These are phyloP conservation scores for Empis livida DNA, from an alignment of 2,888 invertebrate genomes.

Conservation along the genomic window DNA sequence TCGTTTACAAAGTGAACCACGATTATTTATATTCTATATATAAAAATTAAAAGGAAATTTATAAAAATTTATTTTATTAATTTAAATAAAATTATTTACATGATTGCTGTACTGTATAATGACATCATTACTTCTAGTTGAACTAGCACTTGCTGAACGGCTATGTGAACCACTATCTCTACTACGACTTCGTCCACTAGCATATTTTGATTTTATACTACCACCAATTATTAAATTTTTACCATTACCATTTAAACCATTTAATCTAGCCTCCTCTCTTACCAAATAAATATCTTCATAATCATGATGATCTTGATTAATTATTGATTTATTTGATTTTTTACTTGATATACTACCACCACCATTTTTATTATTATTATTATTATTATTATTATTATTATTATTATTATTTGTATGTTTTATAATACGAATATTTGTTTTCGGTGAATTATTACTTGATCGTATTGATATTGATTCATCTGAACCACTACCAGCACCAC, in stretches of 20 bases:
- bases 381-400: slow-evolving; percentile 13
- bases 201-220: slow-evolving; percentile 24
- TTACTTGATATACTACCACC: not conserved
- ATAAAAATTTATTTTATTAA: not conserved
- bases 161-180: slow-evolving; percentile 64
- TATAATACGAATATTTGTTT: slow-evolving; percentile 21
- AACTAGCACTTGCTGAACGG: slow-evolving; percentile 50
- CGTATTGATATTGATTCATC: slow-evolving; percentile 49
- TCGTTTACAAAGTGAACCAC: slow-evolving; percentile 26
- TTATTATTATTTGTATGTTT: slow-evolving; percentile 15
- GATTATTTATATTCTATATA: slow-evolving; percentile 31
- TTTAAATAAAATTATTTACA: slow-evolving; percentile 18
- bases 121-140: slow-evolving; percentile 36
- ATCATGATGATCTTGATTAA: slow-evolving; percentile 47
- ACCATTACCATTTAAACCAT: slow-evolving; percentile 7
- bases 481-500: slow-evolving; percentile 46
- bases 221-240: slow-evolving; percentile 13
- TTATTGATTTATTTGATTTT: slow-evolving; percentile 8
- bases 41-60: not conserved
- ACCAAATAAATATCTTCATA: slow-evolving; percentile 73
- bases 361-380: slow-evolving; percentile 16
- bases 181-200: slow-evolving; percentile 41
- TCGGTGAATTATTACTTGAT: slow-evolving; percentile 35
- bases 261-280: slow-evolving; percentile 41
- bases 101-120: slow-evolving; percentile 33